Evolutionary conservation across 53 echinoderm and acorn worm genomes (phyloP), one percentile per base, ranked within the genome.

Genomic region (Apostichopus leukothele): DNA sequence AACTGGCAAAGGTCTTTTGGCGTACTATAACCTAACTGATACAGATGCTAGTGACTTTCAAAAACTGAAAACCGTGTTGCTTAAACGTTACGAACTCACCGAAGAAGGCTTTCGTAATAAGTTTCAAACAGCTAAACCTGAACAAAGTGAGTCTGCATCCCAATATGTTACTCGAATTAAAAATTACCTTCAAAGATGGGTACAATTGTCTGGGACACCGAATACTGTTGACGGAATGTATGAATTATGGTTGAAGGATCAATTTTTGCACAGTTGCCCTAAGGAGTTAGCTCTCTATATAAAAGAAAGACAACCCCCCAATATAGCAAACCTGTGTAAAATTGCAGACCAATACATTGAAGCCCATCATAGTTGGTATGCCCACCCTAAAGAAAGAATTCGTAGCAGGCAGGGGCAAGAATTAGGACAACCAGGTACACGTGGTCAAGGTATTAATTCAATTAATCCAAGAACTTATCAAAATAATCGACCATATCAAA

Each of bases 331-430:
- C 54, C 22, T 23, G 55, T 90, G 23, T 8, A 53, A 54, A 74
- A 74, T 81, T 52, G 90, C 90, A 53, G 90, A 90, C 83, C 73
- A 83, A 14, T 90, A 54, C 60, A 54, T 86, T 75, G 85, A 84
- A 60, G 85, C 90, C 12, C 75, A 84, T 1, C 84, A 76, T 16
- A 84, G 90, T 50, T 90, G 90, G 90, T 59, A 83, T 16, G 6
- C 74, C 6, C 19, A 74, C 14, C 76, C 20, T 10, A 75, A 22
- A 75, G 76, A 75, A 5, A 10, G 76, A 50, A 75, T 11, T 75
- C n/a, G 50, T 27, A 5, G 5, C 10, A 75, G 76, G 76, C 76
- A 75, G 21, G 10, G 21, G 5, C 26, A 75, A n/a, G n/a, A 53
- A 25, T 84, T 84, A 51, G 74, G 75, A 57, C 27, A 27, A 83